phyloP scores from a whole-genome alignment of 2,797 vertebrate species.

The Naso thynnoides region DNA sequence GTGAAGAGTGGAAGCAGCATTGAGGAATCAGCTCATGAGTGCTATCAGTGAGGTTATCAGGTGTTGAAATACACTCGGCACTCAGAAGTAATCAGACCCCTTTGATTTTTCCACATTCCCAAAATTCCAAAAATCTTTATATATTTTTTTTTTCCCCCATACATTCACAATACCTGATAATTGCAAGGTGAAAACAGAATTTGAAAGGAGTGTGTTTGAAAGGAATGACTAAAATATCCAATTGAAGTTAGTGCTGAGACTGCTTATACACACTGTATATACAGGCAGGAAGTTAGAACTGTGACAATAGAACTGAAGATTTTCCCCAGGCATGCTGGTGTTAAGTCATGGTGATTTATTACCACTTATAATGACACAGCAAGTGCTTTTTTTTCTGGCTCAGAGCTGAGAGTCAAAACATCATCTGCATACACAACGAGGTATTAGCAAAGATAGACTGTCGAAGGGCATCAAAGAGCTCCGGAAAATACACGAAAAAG shows the following conservation, averaged over 20 bases:
- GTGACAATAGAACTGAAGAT: not conserved
- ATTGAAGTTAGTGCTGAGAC: too few species aligned
- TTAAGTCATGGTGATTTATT: conserved; percentile 1
- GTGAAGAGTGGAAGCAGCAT: conserved; percentile 45
- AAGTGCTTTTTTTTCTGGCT: conserved; percentile 1
- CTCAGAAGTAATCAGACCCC: too few species aligned
- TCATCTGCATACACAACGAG: not conserved
- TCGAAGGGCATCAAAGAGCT: not conserved
- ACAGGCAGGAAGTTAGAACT: too few species aligned
- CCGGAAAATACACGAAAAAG: not conserved
- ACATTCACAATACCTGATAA: too few species aligned
- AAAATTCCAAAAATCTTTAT: too few species aligned
- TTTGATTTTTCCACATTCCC: too few species aligned
- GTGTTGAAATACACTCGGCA: not conserved
- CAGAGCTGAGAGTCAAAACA: not conserved
- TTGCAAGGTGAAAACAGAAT: too few species aligned
- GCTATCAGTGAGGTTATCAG: conserved; percentile 5
- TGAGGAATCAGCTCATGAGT: not conserved
- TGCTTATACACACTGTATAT: too few species aligned
- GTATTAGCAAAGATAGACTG: not conserved
- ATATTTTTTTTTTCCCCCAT: too few species aligned
- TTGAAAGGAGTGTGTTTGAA: too few species aligned
- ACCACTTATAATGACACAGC: not conserved
- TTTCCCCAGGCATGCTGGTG: not conserved
- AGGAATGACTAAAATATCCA: too few species aligned